Conservation (phyloP, 2,797 vertebrate genomes). For the Danio choprae region DNA sequence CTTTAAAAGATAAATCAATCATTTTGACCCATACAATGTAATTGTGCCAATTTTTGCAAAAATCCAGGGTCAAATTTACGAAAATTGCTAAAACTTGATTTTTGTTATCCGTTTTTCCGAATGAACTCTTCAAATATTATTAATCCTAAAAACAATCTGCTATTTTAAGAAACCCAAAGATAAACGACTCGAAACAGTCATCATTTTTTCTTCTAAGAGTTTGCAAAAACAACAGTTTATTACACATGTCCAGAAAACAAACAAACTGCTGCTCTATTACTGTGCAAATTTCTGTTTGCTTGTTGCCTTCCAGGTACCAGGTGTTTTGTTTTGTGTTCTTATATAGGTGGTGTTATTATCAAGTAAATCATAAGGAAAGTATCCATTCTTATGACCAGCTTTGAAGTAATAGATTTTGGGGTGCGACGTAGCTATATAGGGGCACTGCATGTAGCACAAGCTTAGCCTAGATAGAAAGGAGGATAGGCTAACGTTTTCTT, state of each 20-base stretch:
- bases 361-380: constrained; percentile 18
- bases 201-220: constrained; percentile 2
- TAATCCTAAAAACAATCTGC: not conserved
- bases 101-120: no score
- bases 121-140: not conserved
- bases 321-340: constrained; percentile 22
- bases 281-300: constrained; percentile 36
- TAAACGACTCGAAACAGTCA: not conserved
- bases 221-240: constrained; percentile 13
- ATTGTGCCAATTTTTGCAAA: no score
- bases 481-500: constrained; percentile 75
- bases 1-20: no score
- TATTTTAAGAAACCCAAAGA: not conserved
- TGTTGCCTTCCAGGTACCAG: constrained; percentile 43
- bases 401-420: constrained; percentile 6
- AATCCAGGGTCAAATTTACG: no score
- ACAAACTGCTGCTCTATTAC: constrained; percentile 19
- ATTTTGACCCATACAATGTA: no score
- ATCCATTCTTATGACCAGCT: constrained; percentile 19
- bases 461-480: constrained; percentile 50
- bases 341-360: constrained; percentile 20
- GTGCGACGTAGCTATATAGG: constrained; percentile 24
- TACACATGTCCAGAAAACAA: constrained; percentile 16
- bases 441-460: constrained; percentile 40
- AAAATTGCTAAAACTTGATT: no score